These are phyloP conservation scores for Schizothorax lantsangensis DNA, from an alignment of 2,797 vertebrate species.

Conservation along the genomic window DNA sequence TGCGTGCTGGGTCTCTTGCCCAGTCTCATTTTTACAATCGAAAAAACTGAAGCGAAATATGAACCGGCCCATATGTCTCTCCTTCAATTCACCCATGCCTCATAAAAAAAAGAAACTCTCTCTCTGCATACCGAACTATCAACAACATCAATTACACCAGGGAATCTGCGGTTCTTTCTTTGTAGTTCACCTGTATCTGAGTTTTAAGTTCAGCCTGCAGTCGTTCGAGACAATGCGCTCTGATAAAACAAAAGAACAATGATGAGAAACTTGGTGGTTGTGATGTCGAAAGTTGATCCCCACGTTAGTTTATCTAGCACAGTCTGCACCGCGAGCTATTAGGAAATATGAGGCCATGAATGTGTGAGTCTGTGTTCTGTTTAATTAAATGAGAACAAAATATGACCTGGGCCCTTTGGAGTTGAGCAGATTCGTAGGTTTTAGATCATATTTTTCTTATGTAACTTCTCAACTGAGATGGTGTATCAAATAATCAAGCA, in stretches of 20 bases:
- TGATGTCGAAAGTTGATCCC: conserved; percentile 6
- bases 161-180: conserved; percentile 33
- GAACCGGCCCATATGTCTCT: conserved; percentile 69
- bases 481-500: not conserved
- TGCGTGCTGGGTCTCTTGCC: conserved; percentile 64
- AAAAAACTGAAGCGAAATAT: conserved; percentile 61
- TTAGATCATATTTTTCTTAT: not conserved
- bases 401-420: not conserved
- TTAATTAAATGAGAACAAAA: conserved; percentile 32
- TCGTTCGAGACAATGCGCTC: conserved; percentile 8
- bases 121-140: conserved; percentile 70
- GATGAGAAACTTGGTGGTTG: not conserved
- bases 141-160: conserved; percentile 61
- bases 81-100: conserved; percentile 70
- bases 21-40: conserved; percentile 64
- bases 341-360: not conserved
- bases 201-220: conserved; percentile 18
- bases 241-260: not conserved
- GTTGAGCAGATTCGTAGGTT: not conserved
- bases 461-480: not conserved
- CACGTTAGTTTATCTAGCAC: not conserved
- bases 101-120: conserved; percentile 64
- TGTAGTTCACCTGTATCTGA: conserved; percentile 42
- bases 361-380: not conserved
- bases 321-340: not conserved